phyloP scores from a whole-genome alignment of 1,140 invertebrate species.

The Tribolium castaneum region DNA sequence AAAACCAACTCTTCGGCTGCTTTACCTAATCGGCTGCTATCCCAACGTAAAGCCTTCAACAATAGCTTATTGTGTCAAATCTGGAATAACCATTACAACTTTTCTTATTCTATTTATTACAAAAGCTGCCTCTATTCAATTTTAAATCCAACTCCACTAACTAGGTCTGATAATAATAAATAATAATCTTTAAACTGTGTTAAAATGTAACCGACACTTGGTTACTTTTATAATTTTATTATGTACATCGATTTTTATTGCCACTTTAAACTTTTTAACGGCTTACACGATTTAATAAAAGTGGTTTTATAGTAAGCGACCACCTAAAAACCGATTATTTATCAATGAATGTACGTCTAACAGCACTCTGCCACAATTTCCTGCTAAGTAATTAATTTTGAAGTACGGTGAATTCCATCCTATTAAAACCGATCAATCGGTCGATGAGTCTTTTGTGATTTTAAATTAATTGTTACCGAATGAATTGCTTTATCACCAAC shows the following conservation, averaged over 20 bases:
- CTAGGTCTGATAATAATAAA: too few species aligned
- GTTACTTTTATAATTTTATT: slow-evolving; percentile 9
- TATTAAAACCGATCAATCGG: slow-evolving; percentile 30
- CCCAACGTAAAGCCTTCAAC: not conserved
- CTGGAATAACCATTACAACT: not conserved
- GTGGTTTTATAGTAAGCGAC: not conserved
- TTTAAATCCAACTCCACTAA: not conserved
- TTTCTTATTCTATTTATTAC: not conserved
- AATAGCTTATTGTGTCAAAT: not conserved
- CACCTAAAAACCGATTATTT: not conserved
- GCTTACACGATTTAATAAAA: not conserved
- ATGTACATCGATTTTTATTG: slow-evolving; percentile 23
- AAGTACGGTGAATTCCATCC: slow-evolving; percentile 12
- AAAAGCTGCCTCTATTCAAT: not conserved
- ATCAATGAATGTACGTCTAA: not conserved
- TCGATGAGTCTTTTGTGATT: slow-evolving; percentile 28
- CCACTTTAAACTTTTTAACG: slow-evolving; percentile 20
- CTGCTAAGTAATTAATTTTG: slow-evolving; percentile 25
- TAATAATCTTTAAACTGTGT: slow-evolving; percentile 6
- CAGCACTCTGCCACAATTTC: slow-evolving; percentile 8
- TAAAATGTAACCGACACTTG: not conserved
- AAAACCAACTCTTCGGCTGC: not conserved
- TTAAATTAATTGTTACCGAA: slow-evolving; percentile 30
- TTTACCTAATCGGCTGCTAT: too few species aligned
- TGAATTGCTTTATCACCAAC: slow-evolving; percentile 12